Conservation (phyloP, 2,888 invertebrate genomes). For the Andricus curvator region DNA sequence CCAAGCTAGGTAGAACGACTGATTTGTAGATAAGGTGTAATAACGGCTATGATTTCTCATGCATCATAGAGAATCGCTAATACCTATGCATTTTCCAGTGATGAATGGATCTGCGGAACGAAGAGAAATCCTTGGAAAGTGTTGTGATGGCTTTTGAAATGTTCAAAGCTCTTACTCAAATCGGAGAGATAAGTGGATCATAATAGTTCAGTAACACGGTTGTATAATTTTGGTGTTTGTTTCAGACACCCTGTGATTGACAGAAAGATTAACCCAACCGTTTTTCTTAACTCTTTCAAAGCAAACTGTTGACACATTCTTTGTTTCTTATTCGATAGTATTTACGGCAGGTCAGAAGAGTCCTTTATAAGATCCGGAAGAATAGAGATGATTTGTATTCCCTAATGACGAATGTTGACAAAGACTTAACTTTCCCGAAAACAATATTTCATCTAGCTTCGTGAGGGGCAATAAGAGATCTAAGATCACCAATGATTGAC, state of each 20-base stretch:
- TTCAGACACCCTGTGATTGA: too few species aligned
- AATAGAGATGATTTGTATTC: neutral
- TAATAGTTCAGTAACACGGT: neutral
- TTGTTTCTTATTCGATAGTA: neutral
- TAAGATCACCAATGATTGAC: neutral
- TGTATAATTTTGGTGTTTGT: neutral
- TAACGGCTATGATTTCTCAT: slow-evolving; percentile 21
- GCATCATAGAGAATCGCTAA: slow-evolving; percentile 27
- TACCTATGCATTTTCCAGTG: slow-evolving; percentile 32
- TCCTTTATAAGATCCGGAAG: neutral
- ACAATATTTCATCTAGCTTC: neutral
- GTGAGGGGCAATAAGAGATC: neutral
- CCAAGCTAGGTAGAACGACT: neutral
- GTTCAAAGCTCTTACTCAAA: neutral
- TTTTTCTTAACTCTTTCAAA: neutral
- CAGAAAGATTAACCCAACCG: too few species aligned
- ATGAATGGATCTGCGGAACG: slow-evolving; percentile 35
- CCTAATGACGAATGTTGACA: neutral
- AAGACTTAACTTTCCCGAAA: neutral
- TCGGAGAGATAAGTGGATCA: neutral
- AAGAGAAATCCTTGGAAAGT: slow-evolving; percentile 45
- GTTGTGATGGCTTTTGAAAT: neutral
- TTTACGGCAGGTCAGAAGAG: neutral
- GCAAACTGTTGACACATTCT: neutral
- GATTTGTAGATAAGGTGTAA: slow-evolving; percentile 31